Conservation (phyloP, 2,113 vertebrate species). For the Hydrochoerus hydrochaeris region DNA sequence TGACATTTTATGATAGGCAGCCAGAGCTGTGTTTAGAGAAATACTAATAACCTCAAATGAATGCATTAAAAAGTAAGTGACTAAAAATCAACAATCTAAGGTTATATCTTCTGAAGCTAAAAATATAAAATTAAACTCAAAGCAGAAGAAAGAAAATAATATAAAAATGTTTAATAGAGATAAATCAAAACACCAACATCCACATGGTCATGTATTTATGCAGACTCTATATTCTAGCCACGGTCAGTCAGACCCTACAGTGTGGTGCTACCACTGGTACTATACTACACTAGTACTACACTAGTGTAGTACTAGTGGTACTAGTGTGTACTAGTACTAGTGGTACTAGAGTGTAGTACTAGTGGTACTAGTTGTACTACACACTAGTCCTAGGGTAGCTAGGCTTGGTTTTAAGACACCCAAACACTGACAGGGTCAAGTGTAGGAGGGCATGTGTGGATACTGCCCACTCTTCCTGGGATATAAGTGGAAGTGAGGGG, state of each 20-base stretch:
- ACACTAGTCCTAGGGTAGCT: neutral
- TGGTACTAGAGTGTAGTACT: no score
- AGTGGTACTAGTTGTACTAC: no score
- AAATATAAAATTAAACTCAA: neutral
- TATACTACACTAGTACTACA: no score
- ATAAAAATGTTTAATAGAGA: neutral
- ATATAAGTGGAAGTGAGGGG: neutral
- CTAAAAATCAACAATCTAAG: neutral
- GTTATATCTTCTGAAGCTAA: neutral
- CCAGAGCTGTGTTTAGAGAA: neutral
- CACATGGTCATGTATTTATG: neutral
- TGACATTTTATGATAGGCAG: neutral
- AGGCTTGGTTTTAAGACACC: neutral
- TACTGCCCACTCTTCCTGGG: neutral
- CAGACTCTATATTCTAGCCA: neutral
- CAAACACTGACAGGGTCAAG: neutral
- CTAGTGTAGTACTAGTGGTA: no score
- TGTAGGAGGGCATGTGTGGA: neutral
- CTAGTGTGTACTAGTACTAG: no score
- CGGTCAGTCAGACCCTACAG: neutral
- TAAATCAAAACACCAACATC: neutral
- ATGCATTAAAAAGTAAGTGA: neutral
- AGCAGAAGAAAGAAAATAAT: neutral
- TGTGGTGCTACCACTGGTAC: neutral
- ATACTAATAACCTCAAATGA: neutral